Evolutionary conservation across 2,888 invertebrate species (phyloP), one percentile per base, ranked within the genome.

Genomic region (Digitonthophagus gazella): DNA sequence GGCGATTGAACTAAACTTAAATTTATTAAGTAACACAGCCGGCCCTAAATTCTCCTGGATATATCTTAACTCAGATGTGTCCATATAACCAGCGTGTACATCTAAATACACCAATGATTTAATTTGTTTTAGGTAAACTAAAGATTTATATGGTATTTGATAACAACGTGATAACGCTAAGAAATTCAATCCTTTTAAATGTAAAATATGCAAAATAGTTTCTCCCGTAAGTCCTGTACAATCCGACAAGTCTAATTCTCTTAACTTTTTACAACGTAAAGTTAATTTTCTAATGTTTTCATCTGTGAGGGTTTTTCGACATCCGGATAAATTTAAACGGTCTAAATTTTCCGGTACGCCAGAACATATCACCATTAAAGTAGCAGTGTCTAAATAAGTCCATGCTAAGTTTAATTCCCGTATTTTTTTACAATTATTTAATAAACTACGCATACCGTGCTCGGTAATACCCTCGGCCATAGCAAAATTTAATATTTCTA

Each of bases 241-340:
- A 83, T 97, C 97, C 15, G 96, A 96, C 69, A 96, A 80, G 84
- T 97, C 97, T 73, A 97, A 84, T 81, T 96, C 96, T 57, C 90
- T 83, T 15, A 97, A 85, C 1, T 89, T 84, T 0, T 90, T 87
- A 78, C 95, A 95, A 3, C 89, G 86, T 11, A 79, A 76, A 0
- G 88, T 88, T 65, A 97, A 83, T 6, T 85, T 83, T 3, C 82
- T 80, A 3, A 96, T 85, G 85, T 92, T 88, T 15, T 89, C 86
- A 80, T 96, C 93, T 2, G 86, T 87, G 76, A 96, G 84, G 0
- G 89, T 86, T 80, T 89, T 89, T 64, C 94, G 85, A 69, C 93
- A 94, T 0, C 97, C 97, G 66, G 93, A 91, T 1, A 96, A 79
- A 79, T 96, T 96, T 0, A 97, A 84, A 68, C 93, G 84, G 75